Conservation (phyloP, 2,888 invertebrate species). For the Platycheirus rosarum region DNA sequence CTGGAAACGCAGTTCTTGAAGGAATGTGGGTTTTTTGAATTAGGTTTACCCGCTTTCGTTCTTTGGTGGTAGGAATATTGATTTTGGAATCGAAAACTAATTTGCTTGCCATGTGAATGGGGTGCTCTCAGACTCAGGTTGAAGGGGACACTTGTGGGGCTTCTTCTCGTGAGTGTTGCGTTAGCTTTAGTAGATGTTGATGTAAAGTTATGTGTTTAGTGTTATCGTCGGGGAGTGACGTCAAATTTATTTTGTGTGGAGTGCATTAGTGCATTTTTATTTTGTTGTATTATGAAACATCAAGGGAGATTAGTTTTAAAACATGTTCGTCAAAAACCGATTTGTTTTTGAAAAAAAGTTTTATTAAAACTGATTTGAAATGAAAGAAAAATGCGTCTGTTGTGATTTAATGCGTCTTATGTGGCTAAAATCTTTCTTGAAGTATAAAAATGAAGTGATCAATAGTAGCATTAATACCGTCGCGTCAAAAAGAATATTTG, state of each 20-base stretch:
- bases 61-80: constrained; percentile 28
- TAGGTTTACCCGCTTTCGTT: constrained; percentile 3
- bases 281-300: too few species aligned
- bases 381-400: too few species aligned
- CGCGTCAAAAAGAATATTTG: too few species aligned
- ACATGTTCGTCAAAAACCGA: too few species aligned
- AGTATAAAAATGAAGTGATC: too few species aligned
- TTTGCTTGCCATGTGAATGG: background rate
- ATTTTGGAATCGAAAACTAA: constrained; percentile 45
- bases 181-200: background rate
- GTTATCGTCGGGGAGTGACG: background rate
- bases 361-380: too few species aligned
- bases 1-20: background rate
- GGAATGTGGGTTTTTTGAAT: background rate
- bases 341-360: too few species aligned
- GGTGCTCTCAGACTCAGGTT: constrained; percentile 6
- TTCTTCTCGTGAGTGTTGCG: background rate
- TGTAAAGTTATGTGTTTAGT: background rate
- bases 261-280: too few species aligned
- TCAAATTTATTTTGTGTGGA: background rate
- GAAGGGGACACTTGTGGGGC: constrained; percentile 55
- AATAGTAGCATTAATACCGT: too few species aligned
- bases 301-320: too few species aligned
- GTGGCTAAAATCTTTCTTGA: too few species aligned
- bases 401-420: too few species aligned